These are phyloP conservation scores for Arctopsyche grandis DNA, from an alignment of 1,140 invertebrate species.

Conservation along the genomic window DNA sequence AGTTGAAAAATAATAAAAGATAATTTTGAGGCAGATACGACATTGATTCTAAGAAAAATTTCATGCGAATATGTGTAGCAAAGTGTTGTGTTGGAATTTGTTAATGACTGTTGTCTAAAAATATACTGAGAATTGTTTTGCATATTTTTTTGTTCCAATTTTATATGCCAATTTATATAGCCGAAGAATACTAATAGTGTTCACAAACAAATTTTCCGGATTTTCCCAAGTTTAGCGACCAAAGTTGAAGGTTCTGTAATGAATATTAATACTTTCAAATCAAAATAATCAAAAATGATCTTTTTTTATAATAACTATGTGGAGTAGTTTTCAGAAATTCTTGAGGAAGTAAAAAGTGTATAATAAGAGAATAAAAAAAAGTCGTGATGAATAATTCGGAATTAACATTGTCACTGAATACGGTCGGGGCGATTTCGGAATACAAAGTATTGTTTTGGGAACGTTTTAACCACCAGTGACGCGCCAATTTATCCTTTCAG, in stretches of 20 bases:
- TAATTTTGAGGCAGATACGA: too few species aligned
- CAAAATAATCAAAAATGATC: too few species aligned
- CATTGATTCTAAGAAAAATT: not conserved
- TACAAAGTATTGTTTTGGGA: constrained; percentile 35
- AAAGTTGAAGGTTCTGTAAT: too few species aligned
- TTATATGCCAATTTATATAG: too few species aligned
- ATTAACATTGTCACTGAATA: constrained; percentile 9
- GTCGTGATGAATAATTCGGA: constrained; percentile 24
- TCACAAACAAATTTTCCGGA: too few species aligned
- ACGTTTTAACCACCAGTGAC: not conserved
- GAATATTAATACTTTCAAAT: too few species aligned
- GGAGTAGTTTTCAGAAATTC: not conserved
- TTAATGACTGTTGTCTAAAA: not conserved
- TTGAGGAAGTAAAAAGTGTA: not conserved
- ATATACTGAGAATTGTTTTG: too few species aligned
- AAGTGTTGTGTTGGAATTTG: not conserved
- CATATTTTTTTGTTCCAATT: too few species aligned
- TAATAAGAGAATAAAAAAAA: not conserved
- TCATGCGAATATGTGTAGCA: not conserved
- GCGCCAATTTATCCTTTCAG: constrained; percentile 14
- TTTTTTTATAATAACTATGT: too few species aligned
- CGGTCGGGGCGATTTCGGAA: not conserved
- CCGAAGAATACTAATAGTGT: too few species aligned
- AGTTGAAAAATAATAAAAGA: too few species aligned
- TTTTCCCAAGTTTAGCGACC: too few species aligned